Base-by-base conservation (phyloP, 2,113 vertebrate genomes). In the Pongo pygmaeus region DNA sequence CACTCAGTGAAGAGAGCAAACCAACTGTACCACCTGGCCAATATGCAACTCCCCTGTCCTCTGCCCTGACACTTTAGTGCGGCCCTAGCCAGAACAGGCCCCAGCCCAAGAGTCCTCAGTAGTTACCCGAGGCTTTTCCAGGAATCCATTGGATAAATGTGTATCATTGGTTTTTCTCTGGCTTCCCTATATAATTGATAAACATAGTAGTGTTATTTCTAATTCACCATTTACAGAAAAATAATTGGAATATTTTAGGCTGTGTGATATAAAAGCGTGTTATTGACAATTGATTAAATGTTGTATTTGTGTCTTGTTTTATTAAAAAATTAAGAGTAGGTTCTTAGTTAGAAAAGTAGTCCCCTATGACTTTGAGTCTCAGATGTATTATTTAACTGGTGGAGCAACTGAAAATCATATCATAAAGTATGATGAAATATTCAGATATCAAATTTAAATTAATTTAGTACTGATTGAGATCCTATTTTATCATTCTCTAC, bases 361-460 rank as follows among this genome's bases (percentile, higher is more conserved):
- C 32, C 14, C 4, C 10, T 43, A 17, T 40, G 80, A 79, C 57
- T 57, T 2, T 85, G 86, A 81, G 43, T 90, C 23, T 70, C 79
- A 93, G 50, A 70, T 14, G 46, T 43, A 83, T 67, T 43, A 86
- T 67, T 97, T 52, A 92, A 64, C 80, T 85, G 46, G 30, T 64
- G 8, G 64, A 88, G 52, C n/a, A 81, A 93, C 25, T 83, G 3
- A 67, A 94, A 93, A 18, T 46, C 59, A 61, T 48, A 57, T 35
- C 35, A 14, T 93, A 61, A 96, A 92, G 89, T 46, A 50, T 18
- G 16, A 46, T 83, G 46, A 52, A 88, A 50, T 57, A 75, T 27
- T 85, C 88, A 88, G 27, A 52, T 69, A 95, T 67, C 12, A 89
- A 86, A 95, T 75, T 89, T 16, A 81, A 91, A 93, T 75, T 46